A percentile compares a stretch with the other conserved stretches of the same genome.
These are phyloP conservation scores for Aurelia aurita DNA, from an alignment of 30 jellyfish, hydroid and myxozoan species.

Conservation along the genomic window DNA sequence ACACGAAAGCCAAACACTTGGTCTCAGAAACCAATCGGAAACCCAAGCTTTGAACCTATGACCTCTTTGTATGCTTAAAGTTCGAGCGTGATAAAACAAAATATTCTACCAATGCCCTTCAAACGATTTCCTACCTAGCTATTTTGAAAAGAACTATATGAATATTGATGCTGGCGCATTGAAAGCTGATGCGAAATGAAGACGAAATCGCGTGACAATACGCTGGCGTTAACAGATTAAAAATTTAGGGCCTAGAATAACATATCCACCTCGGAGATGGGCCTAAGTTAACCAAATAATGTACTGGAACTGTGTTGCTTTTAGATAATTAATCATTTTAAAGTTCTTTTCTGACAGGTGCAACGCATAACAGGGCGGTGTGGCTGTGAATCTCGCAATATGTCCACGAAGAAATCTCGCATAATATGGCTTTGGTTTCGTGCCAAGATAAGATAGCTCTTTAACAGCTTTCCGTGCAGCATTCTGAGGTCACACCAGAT, in stretches of 20 bases:
- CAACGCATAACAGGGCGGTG: not conserved
- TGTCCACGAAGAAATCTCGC: not conserved
- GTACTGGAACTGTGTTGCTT: not conserved
- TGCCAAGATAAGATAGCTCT: slow-evolving; percentile 70
- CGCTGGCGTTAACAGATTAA: slow-evolving; percentile 22
- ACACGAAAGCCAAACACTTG: slow-evolving; percentile 56
- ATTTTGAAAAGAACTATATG: not conserved
- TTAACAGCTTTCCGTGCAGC: slow-evolving; percentile 75
- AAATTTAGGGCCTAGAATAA: not conserved
- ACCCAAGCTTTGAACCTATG: slow-evolving; percentile 22
- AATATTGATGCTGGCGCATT: slow-evolving; percentile 2
- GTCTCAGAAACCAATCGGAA: slow-evolving; percentile 50
- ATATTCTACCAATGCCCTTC: not conserved
- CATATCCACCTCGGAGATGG: not conserved
- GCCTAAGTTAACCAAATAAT: not conserved
- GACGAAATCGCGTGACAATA: slow-evolving; percentile 18
- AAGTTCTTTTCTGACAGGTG: slow-evolving; percentile 1
- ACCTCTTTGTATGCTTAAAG: slow-evolving; percentile 5
- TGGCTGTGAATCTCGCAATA: slow-evolving; percentile 33
- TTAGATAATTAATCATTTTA: slow-evolving; percentile 18
- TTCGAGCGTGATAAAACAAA: slow-evolving; percentile 2
- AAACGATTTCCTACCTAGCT: not conserved
- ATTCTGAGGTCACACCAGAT: slow-evolving; percentile 62
- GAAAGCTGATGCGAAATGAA: not conserved
- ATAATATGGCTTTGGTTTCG: slow-evolving; percentile 53